Evolutionary conservation across 1,140 invertebrate species (phyloP).

Genomic region (Orius insidiosus): DNA sequence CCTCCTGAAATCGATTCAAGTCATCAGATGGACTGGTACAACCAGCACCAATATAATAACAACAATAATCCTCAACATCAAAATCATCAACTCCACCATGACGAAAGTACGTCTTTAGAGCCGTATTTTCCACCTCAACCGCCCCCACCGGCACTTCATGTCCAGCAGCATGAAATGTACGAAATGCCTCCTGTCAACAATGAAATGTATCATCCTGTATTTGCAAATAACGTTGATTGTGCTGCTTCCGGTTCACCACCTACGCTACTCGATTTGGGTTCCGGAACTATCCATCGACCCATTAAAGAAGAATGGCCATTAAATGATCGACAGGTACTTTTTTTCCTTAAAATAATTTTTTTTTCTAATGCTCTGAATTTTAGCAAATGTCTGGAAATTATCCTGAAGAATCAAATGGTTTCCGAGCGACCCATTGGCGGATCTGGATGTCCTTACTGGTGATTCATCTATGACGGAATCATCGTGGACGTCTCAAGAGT

Average conservation of each 20-base stretch:
- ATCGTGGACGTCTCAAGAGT: conserved; percentile 11
- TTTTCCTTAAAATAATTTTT: neutral
- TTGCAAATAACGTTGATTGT: neutral
- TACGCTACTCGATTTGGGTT: conserved; percentile 49
- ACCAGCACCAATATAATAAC: neutral
- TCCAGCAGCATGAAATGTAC: conserved; percentile 18
- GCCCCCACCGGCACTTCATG: neutral
- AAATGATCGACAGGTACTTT: conserved; percentile 1
- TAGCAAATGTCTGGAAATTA: conserved; percentile 1
- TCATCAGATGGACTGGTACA: conserved; percentile 2
- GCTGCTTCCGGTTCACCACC: conserved; percentile 34
- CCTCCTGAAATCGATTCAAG: neutral
- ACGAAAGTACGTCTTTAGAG: conserved; percentile 11
- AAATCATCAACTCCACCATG: conserved; percentile 1
- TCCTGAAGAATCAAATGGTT: neutral
- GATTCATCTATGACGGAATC: conserved; percentile 6
- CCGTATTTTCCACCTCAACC: conserved; percentile 11
- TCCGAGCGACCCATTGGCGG: conserved; percentile 8
- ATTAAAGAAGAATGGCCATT: conserved; percentile 2
- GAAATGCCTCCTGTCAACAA: conserved; percentile 36
- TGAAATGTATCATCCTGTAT: conserved; percentile 57
- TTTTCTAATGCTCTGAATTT: too few species aligned
- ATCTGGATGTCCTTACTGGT: conserved; percentile 8
- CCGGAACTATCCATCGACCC: conserved; percentile 35
- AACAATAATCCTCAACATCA: neutral